Percentiles rank a stretch among this genome's conserved stretches.
Evolutionary conservation across 2,888 invertebrate species (phyloP).

Genomic region (Autographa gamma): DNA sequence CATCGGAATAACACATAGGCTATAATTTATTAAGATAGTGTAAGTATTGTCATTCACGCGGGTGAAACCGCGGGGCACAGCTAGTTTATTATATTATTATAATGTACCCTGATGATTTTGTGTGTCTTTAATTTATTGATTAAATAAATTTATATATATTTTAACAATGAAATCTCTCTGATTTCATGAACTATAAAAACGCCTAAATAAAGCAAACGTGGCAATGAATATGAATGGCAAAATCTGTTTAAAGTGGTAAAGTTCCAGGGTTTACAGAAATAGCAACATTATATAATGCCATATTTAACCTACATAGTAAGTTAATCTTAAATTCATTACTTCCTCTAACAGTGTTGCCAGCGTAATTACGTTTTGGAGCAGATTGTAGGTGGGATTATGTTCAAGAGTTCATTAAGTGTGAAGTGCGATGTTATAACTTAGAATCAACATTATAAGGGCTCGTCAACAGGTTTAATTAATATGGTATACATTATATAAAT

Average conservation of each 20-base stretch:
- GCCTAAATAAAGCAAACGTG: no score
- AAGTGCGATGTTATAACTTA: conserved; percentile 4
- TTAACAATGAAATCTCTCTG: no score
- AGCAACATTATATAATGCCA: not conserved
- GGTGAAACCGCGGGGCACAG: no score
- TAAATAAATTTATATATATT: no score
- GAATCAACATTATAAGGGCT: not conserved
- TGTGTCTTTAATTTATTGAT: no score
- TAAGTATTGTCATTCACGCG: no score
- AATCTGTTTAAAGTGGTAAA: not conserved
- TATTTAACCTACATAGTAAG: not conserved
- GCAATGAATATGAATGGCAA: no score
- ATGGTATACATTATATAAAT: not conserved
- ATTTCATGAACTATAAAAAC: no score
- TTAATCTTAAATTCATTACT: not conserved
- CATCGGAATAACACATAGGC: no score
- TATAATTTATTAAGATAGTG: no score
- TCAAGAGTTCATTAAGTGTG: not conserved
- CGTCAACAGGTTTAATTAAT: not conserved
- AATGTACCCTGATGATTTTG: no score
- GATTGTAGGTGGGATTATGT: not conserved
- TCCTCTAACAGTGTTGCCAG: not conserved
- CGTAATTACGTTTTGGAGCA: not conserved
- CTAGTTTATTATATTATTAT: no score
- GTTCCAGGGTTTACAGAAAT: not conserved